Base-by-base conservation (phyloP, 2,113 vertebrate species). In the Urocolius indicus region DNA sequence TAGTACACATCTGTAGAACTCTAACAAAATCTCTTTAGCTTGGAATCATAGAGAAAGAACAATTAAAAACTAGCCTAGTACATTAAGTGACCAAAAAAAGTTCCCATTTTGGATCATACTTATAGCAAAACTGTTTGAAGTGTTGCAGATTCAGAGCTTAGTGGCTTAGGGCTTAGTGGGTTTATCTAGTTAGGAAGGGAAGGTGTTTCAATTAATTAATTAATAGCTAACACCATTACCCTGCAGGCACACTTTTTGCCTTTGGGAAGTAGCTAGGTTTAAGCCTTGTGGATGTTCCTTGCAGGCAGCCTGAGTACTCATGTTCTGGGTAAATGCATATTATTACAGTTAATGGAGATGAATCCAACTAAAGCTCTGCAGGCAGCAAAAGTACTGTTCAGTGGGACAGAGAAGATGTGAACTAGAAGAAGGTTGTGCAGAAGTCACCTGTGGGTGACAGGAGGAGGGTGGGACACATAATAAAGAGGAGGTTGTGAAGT, bases 271-370 rank as follows among this genome's bases (percentile, higher is more conserved):
- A 76, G 26, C 57, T 52, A 8, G 11, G 1, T 86, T 91, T 78
- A 34, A 13, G 12, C 13, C 29, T 63, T 36, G 21, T 84, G 59
- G 36, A 22, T 21, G 8, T 74, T 49, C 38, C 17, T 61, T 62
- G 30, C 14, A 5, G 21, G 43, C 7, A 61, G 48, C 23, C 10
- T 16, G 32, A 63, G 4, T 63, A 23, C 34, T 55, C 1, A 0
- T 43, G 24, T 71, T 87, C 19, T 34, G 32, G 18, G 16, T 52
- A 45, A 61, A 73, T 27, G 11, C 11, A 1, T 58, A 32, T 23
- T 26, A 58, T 23, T 73, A 16, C 20, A 21, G 6, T 52, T 55
- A 18, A 11, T 57, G 49, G 58, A 76, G 22, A n/a, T 22, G 13
- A 30, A 36, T 58, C 20, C 38, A 30, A 34, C 32, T 82, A 54